A percentile compares a stretch with the other conserved stretches of the same genome.
These are phyloP conservation scores for Eristalis arbustorum DNA, from an alignment of 2,888 invertebrate genomes.

Conservation along the genomic window DNA sequence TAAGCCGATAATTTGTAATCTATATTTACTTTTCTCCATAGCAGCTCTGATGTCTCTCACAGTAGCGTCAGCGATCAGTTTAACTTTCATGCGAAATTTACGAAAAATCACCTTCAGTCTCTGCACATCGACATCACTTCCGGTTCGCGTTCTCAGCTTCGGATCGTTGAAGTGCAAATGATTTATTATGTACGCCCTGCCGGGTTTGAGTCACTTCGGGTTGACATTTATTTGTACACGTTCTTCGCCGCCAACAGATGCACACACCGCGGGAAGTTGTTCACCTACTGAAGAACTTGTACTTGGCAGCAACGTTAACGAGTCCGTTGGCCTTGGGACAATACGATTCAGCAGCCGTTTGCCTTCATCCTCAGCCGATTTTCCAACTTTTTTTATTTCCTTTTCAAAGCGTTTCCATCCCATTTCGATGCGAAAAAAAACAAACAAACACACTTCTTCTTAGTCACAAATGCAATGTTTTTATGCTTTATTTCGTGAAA, in stretches of 20 bases:
- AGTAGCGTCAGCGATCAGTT: not conserved
- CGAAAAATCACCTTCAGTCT: conserved; percentile 3
- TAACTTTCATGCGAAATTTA: conserved; percentile 11
- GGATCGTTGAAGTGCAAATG: conserved; percentile 11
- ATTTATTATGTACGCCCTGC: conserved; percentile 34
- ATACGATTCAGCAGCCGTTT: not conserved
- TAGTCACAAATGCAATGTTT: not conserved
- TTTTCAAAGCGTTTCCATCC: conserved; percentile 18
- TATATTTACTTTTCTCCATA: conserved; percentile 19
- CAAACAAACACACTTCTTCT: too few species aligned
- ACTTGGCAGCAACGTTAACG: not conserved
- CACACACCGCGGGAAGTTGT: not conserved
- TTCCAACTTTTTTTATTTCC: conserved; percentile 11
- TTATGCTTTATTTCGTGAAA: not conserved
- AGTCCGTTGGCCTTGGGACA: not conserved
- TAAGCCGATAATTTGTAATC: not conserved
- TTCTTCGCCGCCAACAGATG: not conserved
- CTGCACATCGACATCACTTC: not conserved
- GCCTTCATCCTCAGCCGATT: conserved; percentile 5
- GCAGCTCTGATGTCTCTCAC: not conserved
- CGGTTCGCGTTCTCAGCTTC: not conserved
- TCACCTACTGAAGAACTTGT: not conserved
- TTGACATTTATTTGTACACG: not conserved
- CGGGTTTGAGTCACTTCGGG: conserved; percentile 5
- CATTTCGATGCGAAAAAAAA: not conserved